phyloP scores from a whole-genome alignment of 2,888 invertebrate genomes.

The Dilophus febrilis region DNA sequence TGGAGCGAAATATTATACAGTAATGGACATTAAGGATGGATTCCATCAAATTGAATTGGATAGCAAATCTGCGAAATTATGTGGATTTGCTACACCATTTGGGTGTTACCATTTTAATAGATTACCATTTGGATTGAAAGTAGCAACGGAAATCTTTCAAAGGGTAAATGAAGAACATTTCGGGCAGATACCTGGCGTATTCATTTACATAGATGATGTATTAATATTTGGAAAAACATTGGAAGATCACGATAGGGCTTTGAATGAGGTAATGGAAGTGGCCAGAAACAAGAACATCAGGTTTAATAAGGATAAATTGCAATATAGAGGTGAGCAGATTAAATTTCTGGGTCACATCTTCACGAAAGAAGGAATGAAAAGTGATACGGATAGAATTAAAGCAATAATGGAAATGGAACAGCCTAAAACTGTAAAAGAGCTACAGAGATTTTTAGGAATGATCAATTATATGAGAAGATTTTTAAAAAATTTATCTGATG shows the following conservation, averaged over 20 bases:
- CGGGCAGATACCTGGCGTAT: conserved; percentile 9
- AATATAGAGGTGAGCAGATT: not conserved
- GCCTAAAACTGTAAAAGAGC: too few species aligned
- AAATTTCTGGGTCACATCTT: not conserved
- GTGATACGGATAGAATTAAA: too few species aligned
- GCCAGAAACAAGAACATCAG: conserved; percentile 2
- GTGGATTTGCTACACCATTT: conserved; percentile 13
- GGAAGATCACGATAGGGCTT: conserved; percentile 8
- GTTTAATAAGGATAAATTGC: not conserved
- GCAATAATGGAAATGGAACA: too few species aligned
- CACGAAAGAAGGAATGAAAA: too few species aligned
- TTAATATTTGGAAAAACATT: conserved; percentile 10
- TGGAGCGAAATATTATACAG: conserved; percentile 8
- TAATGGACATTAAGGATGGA: conserved; percentile 8
- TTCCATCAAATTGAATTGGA: conserved; percentile 12
- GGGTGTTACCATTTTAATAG: conserved; percentile 9
- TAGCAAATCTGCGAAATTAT: conserved; percentile 7
- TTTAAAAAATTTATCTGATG: too few species aligned
- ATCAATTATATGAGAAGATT: conserved; percentile 9
- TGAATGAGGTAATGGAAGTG: conserved; percentile 3
- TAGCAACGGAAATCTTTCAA: conserved; percentile 9
- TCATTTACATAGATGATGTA: conserved; percentile 15
- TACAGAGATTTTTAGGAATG: conserved; percentile 9
- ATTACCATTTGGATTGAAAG: conserved; percentile 7
- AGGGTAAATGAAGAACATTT: conserved; percentile 5